phyloP scores from a whole-genome alignment of 2,113 vertebrate species.

The Bettongia penicillata region DNA sequence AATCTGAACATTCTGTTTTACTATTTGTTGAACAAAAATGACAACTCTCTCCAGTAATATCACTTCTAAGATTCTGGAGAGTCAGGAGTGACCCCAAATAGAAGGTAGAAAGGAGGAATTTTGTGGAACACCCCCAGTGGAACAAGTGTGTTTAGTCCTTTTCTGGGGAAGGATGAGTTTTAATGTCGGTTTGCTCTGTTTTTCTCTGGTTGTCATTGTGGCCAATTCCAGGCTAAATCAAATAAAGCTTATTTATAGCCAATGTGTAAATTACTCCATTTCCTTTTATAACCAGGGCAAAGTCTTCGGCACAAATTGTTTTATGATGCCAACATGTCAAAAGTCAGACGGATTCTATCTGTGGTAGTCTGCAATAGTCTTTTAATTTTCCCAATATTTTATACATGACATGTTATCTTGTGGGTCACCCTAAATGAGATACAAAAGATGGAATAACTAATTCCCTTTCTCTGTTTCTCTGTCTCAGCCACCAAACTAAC shows the following conservation, averaged over 20 bases:
- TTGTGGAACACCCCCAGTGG: background rate
- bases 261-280: background rate
- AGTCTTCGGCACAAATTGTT: background rate
- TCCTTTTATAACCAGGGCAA: slow-evolving; percentile 21
- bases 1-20: background rate
- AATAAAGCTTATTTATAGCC: background rate
- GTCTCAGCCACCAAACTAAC: slow-evolving; percentile 19
- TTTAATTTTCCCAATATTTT: slow-evolving; percentile 29
- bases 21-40: background rate
- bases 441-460: background rate
- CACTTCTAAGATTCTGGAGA: background rate
- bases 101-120: background rate
- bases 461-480: background rate
- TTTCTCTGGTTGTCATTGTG: background rate
- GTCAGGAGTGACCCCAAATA: background rate
- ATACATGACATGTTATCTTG: background rate
- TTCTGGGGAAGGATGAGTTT: background rate
- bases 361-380: background rate
- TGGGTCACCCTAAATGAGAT: background rate
- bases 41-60: background rate
- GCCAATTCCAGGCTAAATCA: background rate
- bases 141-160: background rate
- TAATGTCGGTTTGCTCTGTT: background rate
- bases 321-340: slow-evolving; percentile 9
- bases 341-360: background rate